Percentiles rank a stretch among this genome's conserved stretches.
Conservation (phyloP, 1,140 invertebrate genomes). For the Caerostris darwini region DNA sequence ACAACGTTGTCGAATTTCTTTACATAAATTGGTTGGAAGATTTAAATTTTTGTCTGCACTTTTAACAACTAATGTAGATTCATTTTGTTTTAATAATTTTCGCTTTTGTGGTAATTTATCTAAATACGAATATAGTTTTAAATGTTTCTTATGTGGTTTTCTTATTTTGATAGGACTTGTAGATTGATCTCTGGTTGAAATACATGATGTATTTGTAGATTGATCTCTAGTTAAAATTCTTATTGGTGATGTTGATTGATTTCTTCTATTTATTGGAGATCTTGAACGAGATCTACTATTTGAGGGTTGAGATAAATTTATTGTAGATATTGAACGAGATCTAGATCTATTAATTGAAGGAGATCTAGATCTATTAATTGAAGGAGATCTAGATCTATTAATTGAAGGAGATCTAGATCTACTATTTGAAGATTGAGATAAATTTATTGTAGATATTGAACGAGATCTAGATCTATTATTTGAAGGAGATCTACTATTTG, state of each 20-base stretch:
- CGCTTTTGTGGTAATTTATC: background rate
- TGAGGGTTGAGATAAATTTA: background rate
- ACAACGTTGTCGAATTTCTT: conserved; percentile 21
- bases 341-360: background rate
- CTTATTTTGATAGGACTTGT: background rate
- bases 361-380: background rate
- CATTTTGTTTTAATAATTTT: background rate
- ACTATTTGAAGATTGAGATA: background rate
- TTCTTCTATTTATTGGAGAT: background rate
- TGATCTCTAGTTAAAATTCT: background rate
- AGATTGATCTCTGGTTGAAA: background rate
- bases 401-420: background rate
- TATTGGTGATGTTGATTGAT: background rate
- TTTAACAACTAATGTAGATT: conserved; percentile 2
- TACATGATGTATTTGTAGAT: background rate
- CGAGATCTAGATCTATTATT: background rate
- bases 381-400: background rate
- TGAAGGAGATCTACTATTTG: background rate
- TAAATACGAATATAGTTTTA: background rate
- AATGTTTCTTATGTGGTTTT: background rate
- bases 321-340: background rate
- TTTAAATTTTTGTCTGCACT: conserved; percentile 19
- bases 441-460: background rate
- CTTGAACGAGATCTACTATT: background rate
- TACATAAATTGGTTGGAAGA: background rate